Conservation (phyloP, 2,888 invertebrate genomes). For the Rugalucina vietnamica region DNA sequence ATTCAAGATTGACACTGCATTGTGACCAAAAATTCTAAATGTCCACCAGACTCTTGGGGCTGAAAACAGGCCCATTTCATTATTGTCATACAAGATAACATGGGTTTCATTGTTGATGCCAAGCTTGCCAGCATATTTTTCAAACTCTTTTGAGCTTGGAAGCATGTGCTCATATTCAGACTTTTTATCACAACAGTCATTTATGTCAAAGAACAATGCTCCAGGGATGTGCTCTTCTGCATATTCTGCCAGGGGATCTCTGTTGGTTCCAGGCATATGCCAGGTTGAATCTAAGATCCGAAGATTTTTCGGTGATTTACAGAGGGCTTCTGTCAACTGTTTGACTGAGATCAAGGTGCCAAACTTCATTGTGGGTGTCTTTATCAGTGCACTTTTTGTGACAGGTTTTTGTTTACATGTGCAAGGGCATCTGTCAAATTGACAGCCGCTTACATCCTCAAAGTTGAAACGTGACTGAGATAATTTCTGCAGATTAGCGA, state of each 20-base stretch:
- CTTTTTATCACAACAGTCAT: conserved; percentile 78
- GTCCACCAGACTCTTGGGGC: conserved; percentile 81
- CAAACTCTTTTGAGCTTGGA: conserved; percentile 73
- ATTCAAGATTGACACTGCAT: conserved; percentile 75
- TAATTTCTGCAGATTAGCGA: too few relatives aligned
- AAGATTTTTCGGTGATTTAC: conserved; percentile 62
- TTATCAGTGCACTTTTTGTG: not conserved
- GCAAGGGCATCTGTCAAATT: not conserved
- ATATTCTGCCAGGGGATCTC: conserved; percentile 74
- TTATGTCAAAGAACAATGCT: conserved; percentile 81
- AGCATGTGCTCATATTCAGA: conserved; percentile 76
- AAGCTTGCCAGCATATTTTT: conserved; percentile 76
- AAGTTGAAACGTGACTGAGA: not conserved
- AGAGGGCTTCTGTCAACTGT: conserved; percentile 55
- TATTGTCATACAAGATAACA: conserved; percentile 80
- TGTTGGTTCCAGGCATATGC: conserved; percentile 75
- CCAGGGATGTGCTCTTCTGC: conserved; percentile 78
- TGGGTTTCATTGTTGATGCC: conserved; percentile 78
- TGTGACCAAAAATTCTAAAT: conserved; percentile 79
- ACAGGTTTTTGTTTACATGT: not conserved
- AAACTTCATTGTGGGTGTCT: conserved; percentile 41
- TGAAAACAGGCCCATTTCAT: conserved; percentile 73
- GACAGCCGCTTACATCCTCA: not conserved
- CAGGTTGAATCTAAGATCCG: conserved; percentile 79
- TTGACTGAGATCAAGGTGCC: conserved; percentile 59